phyloP scores from a whole-genome alignment of 2,888 invertebrate genomes.

The Oeneis ivallda region DNA sequence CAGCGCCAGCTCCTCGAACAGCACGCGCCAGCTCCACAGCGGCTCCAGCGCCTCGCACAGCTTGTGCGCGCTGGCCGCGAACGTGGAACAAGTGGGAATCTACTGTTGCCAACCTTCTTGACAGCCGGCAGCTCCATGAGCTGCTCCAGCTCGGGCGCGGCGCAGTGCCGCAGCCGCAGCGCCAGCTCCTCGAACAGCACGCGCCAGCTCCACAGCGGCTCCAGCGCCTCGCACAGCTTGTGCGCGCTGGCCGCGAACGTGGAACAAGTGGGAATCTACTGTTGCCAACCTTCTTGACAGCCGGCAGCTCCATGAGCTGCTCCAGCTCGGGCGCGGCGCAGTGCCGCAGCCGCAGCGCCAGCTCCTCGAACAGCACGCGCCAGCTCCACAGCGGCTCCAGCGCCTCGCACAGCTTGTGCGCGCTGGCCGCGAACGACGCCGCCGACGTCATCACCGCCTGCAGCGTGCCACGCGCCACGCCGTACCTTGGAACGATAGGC shows the following conservation, averaged over 20 bases:
- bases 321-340: conserved; percentile 91
- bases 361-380: conserved; percentile 86
- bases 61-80: conserved; percentile 87
- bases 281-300: conserved; percentile 85
- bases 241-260: conserved; percentile 88
- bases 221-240: conserved; percentile 90
- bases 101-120: conserved; percentile 78
- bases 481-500: conserved; percentile 64
- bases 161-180: conserved; percentile 89
- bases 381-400: conserved; percentile 89
- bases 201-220: conserved; percentile 88
- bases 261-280: too few species aligned
- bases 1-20: conserved; percentile 87
- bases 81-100: too few species aligned
- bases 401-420: conserved; percentile 89
- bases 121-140: conserved; percentile 95
- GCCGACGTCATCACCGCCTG: conserved; percentile 88
- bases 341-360: conserved; percentile 88
- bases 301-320: conserved; percentile 93
- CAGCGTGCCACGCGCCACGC: conserved; percentile 88
- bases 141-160: conserved; percentile 88
- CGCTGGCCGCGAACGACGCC: conserved; percentile 87
- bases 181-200: conserved; percentile 89
- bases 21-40: conserved; percentile 90
- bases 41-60: conserved; percentile 88